Base-by-base conservation (phyloP, 2,888 invertebrate species). In the Coremacera marginata region DNA sequence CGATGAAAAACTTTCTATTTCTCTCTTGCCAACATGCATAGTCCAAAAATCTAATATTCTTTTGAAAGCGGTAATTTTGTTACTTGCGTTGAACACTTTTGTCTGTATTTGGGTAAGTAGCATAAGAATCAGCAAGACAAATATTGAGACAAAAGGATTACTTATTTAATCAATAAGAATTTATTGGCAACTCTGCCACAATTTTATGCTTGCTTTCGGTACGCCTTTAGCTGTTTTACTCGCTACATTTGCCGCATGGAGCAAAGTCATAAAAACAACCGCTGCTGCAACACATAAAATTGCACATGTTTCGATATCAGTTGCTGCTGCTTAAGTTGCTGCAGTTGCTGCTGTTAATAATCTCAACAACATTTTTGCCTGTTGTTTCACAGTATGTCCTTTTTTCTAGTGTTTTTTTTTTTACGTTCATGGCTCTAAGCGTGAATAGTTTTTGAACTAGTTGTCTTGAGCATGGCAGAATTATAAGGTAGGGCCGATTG, bases 301-400 rank as follows among this genome's bases (percentile, higher is more conserved):
- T 75, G 70, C 62, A 70, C 75, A 70, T 75, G 75, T 63, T 75
- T 62, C 74, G 7, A 55, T 25, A 67, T 37, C 27, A 67, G 65
- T 52, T 52, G 62, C 55, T 57, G 65, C 52, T 19, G 51, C 34
- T 74, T 19, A 27, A 60, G 57, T 72, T 60, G 72, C 27, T 63
- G 62, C 60, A 25, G 19, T 27, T 19, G 63, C 63, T 62, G 44
- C 60, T n/a, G 27, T n/a, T 27, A 49, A n/a, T 68, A 16, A 14
- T 68, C 19, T 22, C 25, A 8, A 22, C 25, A 51, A 16, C 22
- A 51, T 51, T 51, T 14, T 63, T 31, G 31, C 27, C 9, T 9
- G 55, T 34, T 22, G 14, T 27, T 49, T 25, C 19, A 16, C 25
- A 25, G 27, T n/a, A 68, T 68, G 22, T 68, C 22, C 49, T 49